Base-by-base conservation (phyloP, 2,797 vertebrate genomes). In the Poeciliopsis infans region DNA sequence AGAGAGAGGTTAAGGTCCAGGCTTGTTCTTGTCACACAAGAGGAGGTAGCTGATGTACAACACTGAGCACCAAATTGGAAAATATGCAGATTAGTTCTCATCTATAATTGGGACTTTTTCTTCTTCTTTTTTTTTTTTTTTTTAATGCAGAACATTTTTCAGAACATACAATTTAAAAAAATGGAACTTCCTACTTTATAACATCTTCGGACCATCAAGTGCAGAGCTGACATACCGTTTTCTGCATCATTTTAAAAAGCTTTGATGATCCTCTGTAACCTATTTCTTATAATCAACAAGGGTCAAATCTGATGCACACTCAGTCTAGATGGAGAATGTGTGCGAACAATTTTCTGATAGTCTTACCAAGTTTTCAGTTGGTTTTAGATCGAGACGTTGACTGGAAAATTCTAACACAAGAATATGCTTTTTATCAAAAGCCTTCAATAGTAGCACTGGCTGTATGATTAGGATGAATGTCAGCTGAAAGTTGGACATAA, bases 1-100 rank as follows among this genome's bases (percentile, higher is more conserved):
- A 84, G 84, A 80, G 80, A 76, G 81, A 84, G 89, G 89, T 92
- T 80, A 91, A 74, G 82, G 89, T 85, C 75, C 18, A 5, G 59
- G 80, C 88, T 89, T 89, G 89, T 89, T 92, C 88, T 81, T 83
- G 89, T 93, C 91, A 91, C 90, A 93, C 90, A 80, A 78, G 83
- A 86, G 81, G 81, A 91, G 83, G 86, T 85, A 78, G 90, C 91
- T 89, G 92, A 92, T 90, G 89, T 92, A 80, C 77, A 88, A 92
- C 88, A 91, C 80, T 66, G 78, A 70, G 84, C 86, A 74, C 76
- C 72, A 81, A 91, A 91, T 86, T 89, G 82, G 84, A 92, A 90
- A 79, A 86, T 89, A 92, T 94, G 93, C 88, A 92, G 87, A 94
- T 91, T 64, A 86, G 82, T 75, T 91, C 78, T 83, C 72, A 43